Base-by-base conservation (phyloP, 2,888 invertebrate genomes). In the Empis stercorea region DNA sequence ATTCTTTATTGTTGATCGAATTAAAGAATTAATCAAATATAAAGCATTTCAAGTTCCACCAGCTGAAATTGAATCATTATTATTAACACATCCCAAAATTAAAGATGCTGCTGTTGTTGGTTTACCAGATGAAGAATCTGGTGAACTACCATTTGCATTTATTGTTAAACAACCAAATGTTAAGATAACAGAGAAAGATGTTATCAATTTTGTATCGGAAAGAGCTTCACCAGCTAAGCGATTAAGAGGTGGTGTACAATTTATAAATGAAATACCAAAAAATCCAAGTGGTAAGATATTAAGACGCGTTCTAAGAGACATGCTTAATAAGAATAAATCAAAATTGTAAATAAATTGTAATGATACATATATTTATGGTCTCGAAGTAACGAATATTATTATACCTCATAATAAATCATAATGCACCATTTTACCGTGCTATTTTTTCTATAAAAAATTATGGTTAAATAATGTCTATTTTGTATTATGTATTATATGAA, bases 21-120 rank as follows among this genome's bases (percentile, higher is more conserved):
- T 89, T 16, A 93, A 93, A 63, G 91, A 92, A 62, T 76, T 93
- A 23, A 92, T 93, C 59, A 93, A 93, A 65, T 89, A 87, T 61
- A 91, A 92, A 65, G 89, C 83, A 38, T 84, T 80, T 59, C 82
- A 87, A 76, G 85, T 87, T 56, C 83, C 91, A 1, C 92, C 92
- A 3, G 89, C 91, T 1, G 92, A 93, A 70, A 67, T 94, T 36
- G 93, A 94, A 67, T 81, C 80, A 14, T 59, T 92, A 43, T 65
- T 93, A 36, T 68, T 88, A 45, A 78, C 78, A 34, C 79, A 86
- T 70, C 71, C 76, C 1, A 76, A 75, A 46, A 77, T 92, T 44
- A 75, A 76, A 47, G 89, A 92, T 61, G 83, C 77, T 16, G 91
- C 84, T 32, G 92, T 93, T 32, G 76, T 89, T 58, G 92, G 89